A percentile compares a stretch with the other conserved stretches of the same genome.
These are phyloP conservation scores for Drosophila parthenogenetica DNA, from an alignment of 2,888 invertebrate species.

Conservation along the genomic window DNA sequence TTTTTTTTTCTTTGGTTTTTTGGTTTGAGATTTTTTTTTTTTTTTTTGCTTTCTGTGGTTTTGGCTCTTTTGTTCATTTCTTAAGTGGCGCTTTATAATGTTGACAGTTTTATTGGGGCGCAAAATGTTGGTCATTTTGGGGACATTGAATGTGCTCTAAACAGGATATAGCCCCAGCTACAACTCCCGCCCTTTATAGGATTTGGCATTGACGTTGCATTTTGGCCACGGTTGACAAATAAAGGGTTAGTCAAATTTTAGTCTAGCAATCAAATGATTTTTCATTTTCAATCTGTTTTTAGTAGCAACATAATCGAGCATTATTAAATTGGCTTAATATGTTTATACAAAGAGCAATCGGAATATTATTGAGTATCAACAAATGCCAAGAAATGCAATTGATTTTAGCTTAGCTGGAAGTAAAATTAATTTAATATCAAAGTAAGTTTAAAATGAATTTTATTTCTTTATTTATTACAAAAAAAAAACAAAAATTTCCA, in stretches of 20 bases:
- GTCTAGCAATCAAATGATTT: neutral
- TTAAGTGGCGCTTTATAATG: slow-evolving; percentile 79
- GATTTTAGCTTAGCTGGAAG: too few species aligned
- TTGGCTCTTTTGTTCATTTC: slow-evolving; percentile 70
- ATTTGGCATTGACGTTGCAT: slow-evolving; percentile 20
- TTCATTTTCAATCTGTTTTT: neutral
- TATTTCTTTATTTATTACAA: too few species aligned
- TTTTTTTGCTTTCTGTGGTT: slow-evolving; percentile 27
- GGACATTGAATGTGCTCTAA: slow-evolving; percentile 16
- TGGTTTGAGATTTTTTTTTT: neutral
- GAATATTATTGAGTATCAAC: too few species aligned
- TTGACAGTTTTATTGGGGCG: slow-evolving; percentile 78
- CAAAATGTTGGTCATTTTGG: slow-evolving; percentile 64
- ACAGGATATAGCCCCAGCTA: slow-evolving; percentile 25
- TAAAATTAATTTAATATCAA: too few species aligned
- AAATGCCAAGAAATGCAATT: too few species aligned
- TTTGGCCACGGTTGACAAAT: slow-evolving; percentile 1
- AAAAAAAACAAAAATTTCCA: too few species aligned
- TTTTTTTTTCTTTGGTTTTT: slow-evolving; percentile 15
- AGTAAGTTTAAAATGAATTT: too few species aligned
- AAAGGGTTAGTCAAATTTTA: slow-evolving; percentile 20
- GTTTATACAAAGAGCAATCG: too few species aligned
- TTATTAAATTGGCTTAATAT: neutral
- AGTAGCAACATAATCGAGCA: neutral
- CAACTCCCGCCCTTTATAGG: neutral